Evolutionary conservation across 2,888 invertebrate species (phyloP), one percentile per base, ranked within the genome.

Genomic region (Andrena fulva): DNA sequence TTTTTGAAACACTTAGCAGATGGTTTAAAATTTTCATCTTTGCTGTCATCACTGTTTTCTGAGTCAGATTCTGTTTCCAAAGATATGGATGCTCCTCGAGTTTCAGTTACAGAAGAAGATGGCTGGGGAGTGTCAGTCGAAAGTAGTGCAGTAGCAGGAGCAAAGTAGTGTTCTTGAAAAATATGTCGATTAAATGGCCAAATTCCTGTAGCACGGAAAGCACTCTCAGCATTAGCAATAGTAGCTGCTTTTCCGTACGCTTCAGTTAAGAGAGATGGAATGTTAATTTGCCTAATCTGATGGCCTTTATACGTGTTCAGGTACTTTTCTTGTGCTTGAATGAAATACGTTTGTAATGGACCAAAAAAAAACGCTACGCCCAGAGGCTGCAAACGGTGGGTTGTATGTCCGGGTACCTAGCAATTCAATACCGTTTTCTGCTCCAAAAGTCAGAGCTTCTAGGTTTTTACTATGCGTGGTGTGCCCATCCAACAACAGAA

Each of bases 241-340:
- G 69, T 69, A n/a, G 69, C 76, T 35, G 68, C 62, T 69, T 10
- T 68, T 10, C 42, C 29, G 60, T 69, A 69, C n/a, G 69, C 64
- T 42, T 48, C 48, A 77, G 35, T 59, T 3, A 77, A 29, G 29
- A 77, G 42, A 48, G 24, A 20, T 24, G 70, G 31, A 12, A 70
- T 48, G 20, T 70, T 42, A 20, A n/a, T 73, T 59, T 73, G 59
- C 35, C 7, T 12, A 16, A 64, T 64, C 16, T 10, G 24, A 56
- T 73, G 52, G 6, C 72, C 56, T 73, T 73, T 64, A 42, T 59
- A 59, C 29, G 7, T 8, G 16, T 35, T 54, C 20, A 73, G 73
- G n/a, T 48, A 73, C 2, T 56, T 64, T 56, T 73, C 27, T 67
- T 62, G 33, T 8, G 54, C 56, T 29, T 64, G 64, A 4, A 7